phyloP scores from a whole-genome alignment of 2,797 vertebrate genomes.

The Monodelphis domestica region DNA sequence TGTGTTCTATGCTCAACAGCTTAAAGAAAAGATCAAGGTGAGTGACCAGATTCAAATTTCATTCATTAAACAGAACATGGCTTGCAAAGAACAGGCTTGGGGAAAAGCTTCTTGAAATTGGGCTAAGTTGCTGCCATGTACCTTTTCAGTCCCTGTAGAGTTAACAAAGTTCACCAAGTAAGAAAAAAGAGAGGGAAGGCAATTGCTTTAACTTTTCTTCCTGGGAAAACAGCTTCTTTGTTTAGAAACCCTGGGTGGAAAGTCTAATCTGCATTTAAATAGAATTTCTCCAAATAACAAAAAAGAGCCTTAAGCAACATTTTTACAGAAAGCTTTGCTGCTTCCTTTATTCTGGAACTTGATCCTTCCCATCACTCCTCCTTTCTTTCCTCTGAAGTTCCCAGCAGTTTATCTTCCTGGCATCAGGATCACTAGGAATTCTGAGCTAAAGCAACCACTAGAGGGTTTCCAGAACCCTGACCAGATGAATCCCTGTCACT shows the following conservation, averaged over 20 bases:
- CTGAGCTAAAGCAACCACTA: slow-evolving; percentile 17
- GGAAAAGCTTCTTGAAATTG: slow-evolving; percentile 33
- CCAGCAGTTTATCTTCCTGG: slow-evolving; percentile 69
- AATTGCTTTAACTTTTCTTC: slow-evolving; percentile 61
- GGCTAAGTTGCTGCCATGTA: slow-evolving; percentile 30
- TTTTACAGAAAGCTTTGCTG: slow-evolving; percentile 73
- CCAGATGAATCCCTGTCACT: not conserved
- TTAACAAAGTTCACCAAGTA: slow-evolving; percentile 67
- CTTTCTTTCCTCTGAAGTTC: slow-evolving; percentile 71
- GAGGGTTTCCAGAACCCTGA: not conserved
- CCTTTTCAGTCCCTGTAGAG: slow-evolving; percentile 69
- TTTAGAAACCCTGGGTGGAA: slow-evolving; percentile 80
- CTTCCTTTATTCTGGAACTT: slow-evolving; percentile 66
- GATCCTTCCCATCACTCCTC: slow-evolving; percentile 79
- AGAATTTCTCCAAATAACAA: slow-evolving; percentile 81
- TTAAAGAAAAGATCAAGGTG: slow-evolving; percentile 63
- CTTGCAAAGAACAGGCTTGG: slow-evolving; percentile 61
- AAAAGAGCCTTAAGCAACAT: slow-evolving; percentile 79
- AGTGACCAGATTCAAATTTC: slow-evolving; percentile 60
- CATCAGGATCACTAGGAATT: slow-evolving; percentile 56
- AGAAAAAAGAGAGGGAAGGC: not conserved
- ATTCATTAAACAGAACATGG: slow-evolving; percentile 68
- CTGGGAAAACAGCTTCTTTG: slow-evolving; percentile 59
- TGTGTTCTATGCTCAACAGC: slow-evolving; percentile 56
- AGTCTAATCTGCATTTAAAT: slow-evolving; percentile 88